phyloP scores from a whole-genome alignment of 2,888 invertebrate species.

The Thereva unica region DNA sequence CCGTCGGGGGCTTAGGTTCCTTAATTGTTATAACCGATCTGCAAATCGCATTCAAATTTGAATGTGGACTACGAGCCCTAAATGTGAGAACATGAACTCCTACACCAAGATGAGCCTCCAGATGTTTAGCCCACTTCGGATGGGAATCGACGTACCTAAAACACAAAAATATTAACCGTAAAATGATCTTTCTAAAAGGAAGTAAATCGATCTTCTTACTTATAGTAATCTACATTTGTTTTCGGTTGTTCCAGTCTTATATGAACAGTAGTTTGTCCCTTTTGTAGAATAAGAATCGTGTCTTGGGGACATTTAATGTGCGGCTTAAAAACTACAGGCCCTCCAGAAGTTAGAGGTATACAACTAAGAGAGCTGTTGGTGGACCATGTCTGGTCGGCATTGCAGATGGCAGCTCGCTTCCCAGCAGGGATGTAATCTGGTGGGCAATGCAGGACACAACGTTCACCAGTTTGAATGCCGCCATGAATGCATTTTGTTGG shows the following conservation, averaged over 20 bases:
- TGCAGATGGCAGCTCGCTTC: slow-evolving; percentile 52
- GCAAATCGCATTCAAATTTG: slow-evolving; percentile 63
- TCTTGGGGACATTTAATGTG: slow-evolving; percentile 69
- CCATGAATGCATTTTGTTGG: slow-evolving; percentile 61
- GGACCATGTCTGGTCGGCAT: slow-evolving; percentile 52
- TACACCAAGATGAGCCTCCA: slow-evolving; percentile 63
- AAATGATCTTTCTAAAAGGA: background rate
- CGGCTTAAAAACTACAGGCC: slow-evolving; percentile 57
- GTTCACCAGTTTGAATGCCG: slow-evolving; percentile 58
- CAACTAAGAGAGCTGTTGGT: slow-evolving; percentile 52
- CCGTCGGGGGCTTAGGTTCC: slow-evolving; percentile 63
- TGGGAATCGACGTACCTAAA: slow-evolving; percentile 63
- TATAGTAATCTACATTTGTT: slow-evolving; percentile 69
- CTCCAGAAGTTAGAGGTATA: slow-evolving; percentile 39
- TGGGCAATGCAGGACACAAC: slow-evolving; percentile 60
- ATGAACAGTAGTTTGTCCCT: slow-evolving; percentile 50
- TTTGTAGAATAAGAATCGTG: slow-evolving; percentile 63
- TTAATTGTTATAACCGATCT: slow-evolving; percentile 64
- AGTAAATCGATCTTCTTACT: slow-evolving; percentile 51
- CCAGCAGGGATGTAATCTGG: slow-evolving; percentile 58
- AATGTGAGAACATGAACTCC: slow-evolving; percentile 66
- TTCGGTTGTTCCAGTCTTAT: slow-evolving; percentile 61
- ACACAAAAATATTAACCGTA: slow-evolving; percentile 34
- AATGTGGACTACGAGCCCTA: slow-evolving; percentile 63
- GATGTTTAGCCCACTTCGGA: slow-evolving; percentile 66